Percentiles rank a stretch among this genome's conserved stretches.
phyloP scores from a whole-genome alignment of 1,140 invertebrate genomes.

The Helicoverpa zea region DNA sequence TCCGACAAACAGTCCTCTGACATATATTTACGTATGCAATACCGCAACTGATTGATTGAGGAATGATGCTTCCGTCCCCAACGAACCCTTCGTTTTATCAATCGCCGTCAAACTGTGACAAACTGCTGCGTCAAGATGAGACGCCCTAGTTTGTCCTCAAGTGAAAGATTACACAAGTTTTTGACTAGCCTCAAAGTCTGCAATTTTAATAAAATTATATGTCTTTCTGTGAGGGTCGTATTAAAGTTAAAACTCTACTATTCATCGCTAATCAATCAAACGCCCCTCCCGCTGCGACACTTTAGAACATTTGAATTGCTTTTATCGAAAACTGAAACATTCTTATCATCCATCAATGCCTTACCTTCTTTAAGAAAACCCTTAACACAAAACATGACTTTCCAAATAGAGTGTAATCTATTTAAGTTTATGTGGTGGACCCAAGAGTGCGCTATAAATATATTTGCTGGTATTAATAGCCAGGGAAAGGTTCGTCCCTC shows the following conservation, averaged over 20 bases:
- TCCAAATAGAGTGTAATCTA: too few species aligned
- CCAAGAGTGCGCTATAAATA: neutral
- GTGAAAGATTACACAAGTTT: constrained; percentile 19
- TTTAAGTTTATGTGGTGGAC: neutral
- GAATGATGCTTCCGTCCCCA: neutral
- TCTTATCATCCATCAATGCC: neutral
- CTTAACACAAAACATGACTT: neutral
- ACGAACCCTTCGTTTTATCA: constrained; percentile 10
- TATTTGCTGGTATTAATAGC: neutral
- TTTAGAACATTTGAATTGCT: too few species aligned
- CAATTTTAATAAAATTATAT: neutral
- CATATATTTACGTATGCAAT: neutral
- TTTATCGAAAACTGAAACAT: neutral
- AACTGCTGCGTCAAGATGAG: constrained; percentile 11
- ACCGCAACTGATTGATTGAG: neutral
- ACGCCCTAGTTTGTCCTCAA: constrained; percentile 2
- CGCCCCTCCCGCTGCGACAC: too few species aligned
- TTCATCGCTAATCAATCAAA: too few species aligned
- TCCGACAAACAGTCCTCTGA: too few species aligned
- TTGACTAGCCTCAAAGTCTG: neutral
- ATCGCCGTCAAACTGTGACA: constrained; percentile 7
- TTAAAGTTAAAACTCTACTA: too few species aligned
- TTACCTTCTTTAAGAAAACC: neutral
- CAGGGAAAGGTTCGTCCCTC: neutral
- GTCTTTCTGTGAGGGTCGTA: neutral